phyloP scores from a whole-genome alignment of 2,888 invertebrate genomes.

The Drosophila rubida region DNA sequence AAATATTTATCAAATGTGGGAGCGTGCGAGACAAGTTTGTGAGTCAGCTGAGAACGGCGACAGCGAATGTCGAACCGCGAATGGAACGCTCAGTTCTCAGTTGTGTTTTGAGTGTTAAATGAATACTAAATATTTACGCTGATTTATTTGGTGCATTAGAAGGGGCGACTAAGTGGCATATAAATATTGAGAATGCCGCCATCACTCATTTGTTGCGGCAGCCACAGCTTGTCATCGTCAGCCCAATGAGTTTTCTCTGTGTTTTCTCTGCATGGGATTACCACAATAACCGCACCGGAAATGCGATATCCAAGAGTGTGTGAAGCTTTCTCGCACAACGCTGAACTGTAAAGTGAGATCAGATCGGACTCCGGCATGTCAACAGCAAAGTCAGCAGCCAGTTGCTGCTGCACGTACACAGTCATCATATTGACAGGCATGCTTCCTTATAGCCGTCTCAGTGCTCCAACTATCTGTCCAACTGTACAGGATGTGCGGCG shows the following conservation, averaged over 20 bases:
- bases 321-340: conserved; percentile 63
- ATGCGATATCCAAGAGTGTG: conserved; percentile 63
- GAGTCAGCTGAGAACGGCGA: conserved; percentile 56
- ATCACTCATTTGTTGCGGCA: conserved; percentile 45
- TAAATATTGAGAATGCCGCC: conserved; percentile 62
- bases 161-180: conserved; percentile 62
- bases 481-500: conserved; percentile 57
- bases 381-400: conserved; percentile 28
- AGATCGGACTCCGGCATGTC: conserved; percentile 33
- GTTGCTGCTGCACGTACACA: conserved; percentile 14
- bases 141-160: conserved; percentile 75
- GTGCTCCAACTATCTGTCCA: conserved; percentile 45
- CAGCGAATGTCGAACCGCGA: not conserved
- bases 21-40: conserved; percentile 75
- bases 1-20: conserved; percentile 78
- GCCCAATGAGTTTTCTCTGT: conserved; percentile 24
- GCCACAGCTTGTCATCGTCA: conserved; percentile 39
- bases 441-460: conserved; percentile 49
- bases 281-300: conserved; percentile 74
- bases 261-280: conserved; percentile 51
- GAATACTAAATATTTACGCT: conserved; percentile 74
- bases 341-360: conserved; percentile 62
- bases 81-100: conserved; percentile 1
- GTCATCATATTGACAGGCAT: conserved; percentile 67
- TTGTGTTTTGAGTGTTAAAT: conserved; percentile 61